Conservation (phyloP, 2,888 invertebrate species). For the Tethea ocularis region DNA sequence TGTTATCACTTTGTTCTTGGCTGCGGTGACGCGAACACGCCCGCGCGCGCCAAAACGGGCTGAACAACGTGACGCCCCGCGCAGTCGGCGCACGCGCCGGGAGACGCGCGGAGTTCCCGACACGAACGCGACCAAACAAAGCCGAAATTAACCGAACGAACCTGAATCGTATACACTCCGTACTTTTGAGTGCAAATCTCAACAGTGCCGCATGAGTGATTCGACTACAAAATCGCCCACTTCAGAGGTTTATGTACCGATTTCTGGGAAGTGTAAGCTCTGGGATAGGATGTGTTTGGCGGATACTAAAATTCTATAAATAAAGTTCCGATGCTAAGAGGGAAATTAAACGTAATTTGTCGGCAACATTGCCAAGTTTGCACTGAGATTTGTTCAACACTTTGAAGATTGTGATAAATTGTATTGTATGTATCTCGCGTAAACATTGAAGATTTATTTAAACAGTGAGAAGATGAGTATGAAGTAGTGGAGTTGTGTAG, state of each 20-base stretch:
- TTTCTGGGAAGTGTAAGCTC: constrained; percentile 42
- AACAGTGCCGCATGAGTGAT: constrained; percentile 40
- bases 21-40: constrained; percentile 66
- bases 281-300: constrained; percentile 41
- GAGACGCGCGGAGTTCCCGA: constrained; percentile 63
- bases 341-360: constrained; percentile 69
- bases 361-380: constrained; percentile 73
- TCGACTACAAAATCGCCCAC: constrained; percentile 29
- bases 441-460: constrained; percentile 60
- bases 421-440: constrained; percentile 59
- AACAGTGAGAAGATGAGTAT: constrained; percentile 58
- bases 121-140: constrained; percentile 57
- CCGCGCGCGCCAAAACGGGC: constrained; percentile 60
- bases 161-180: constrained; percentile 48
- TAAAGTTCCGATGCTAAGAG: constrained; percentile 61
- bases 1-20: constrained; percentile 77
- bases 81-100: constrained; percentile 65
- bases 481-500: constrained; percentile 44
- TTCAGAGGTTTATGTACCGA: constrained; percentile 31
- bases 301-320: constrained; percentile 65
- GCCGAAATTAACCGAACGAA: constrained; percentile 70
- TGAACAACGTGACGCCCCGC: constrained; percentile 45
- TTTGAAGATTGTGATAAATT: constrained; percentile 63
- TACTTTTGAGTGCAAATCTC: constrained; percentile 46
- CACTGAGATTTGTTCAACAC: constrained; percentile 61